Base-by-base conservation (phyloP, 1,140 invertebrate genomes). In the Diabrotica undecimpunctata region DNA sequence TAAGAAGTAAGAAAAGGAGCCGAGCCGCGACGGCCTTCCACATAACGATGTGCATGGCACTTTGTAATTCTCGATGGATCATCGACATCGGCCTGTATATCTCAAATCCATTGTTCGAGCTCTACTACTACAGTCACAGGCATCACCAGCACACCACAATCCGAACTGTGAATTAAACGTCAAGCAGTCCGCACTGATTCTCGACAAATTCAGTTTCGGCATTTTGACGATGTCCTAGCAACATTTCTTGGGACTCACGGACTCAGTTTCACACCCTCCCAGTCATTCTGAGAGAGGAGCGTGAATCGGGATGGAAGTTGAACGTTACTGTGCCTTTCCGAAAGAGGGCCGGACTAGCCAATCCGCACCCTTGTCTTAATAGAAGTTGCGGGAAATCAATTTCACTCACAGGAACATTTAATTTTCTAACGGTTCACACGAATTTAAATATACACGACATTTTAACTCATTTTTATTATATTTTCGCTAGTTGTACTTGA, bases 61-160 rank as follows among this genome's bases (percentile, higher is more conserved):
- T 67, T 67, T 63, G 52, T 51, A 59, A 51, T 63, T 58, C 62
- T 57, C 64, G 62, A 54, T 46, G 62, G 72, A 77, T 77, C 75
- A 77, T 77, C 75, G 74, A 67, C 61, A 70, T 58, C 71, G 68
- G 64, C 68, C 68, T 59, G 69, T 59, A 57, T 57, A 70, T 67
- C 55, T 68, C 66, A 74, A 72, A 74, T 77, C 74, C 75, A 77
- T 77, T 65, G 65, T 68, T 69, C 63, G 62, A 57, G 58, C 66
- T 53, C 67, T 66, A 61, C n/a, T 46, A 46, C n/a, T 46, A 46
- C 8, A 46, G 8, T 46, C 41, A 46, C n/a, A n/a, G 5, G 8
- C 8, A n/a, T 46, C 41, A 46, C 41, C 5, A n/a, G 41, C 41
- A 46, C n/a, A 10, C 41, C 8, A 46, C 41, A 46, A n/a, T 5